Evolutionary conservation across 1,140 invertebrate genomes (phyloP).

Genomic region (Acromyrmex echinatior): DNA sequence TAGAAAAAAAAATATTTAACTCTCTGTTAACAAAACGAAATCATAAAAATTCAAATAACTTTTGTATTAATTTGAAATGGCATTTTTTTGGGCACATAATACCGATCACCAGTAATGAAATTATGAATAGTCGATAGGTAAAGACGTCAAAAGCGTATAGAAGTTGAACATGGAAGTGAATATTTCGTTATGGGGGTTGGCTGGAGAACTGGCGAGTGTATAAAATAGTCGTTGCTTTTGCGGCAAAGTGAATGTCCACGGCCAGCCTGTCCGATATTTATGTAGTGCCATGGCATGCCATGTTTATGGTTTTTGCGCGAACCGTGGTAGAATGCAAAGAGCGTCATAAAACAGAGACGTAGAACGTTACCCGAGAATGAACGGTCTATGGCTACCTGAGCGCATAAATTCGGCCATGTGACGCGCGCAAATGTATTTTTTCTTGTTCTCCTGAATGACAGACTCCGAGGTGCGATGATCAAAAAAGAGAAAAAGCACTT

Average conservation of each 20-base stretch:
- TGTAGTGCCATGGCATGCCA: conserved; percentile 77
- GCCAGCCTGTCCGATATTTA: conserved; percentile 71
- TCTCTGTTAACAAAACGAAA: neutral
- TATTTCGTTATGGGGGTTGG: conserved; percentile 22
- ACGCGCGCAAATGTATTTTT: conserved; percentile 48
- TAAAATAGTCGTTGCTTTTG: conserved; percentile 63
- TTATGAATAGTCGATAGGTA: neutral
- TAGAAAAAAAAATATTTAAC: neutral
- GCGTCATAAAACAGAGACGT: conserved; percentile 80
- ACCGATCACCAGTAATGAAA: neutral
- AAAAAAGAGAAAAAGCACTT: neutral
- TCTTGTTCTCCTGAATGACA: conserved; percentile 10
- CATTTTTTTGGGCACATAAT: neutral
- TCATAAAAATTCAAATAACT: neutral
- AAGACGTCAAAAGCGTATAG: neutral
- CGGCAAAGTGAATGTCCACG: conserved; percentile 72
- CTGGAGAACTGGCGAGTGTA: conserved; percentile 22
- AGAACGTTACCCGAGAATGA: conserved; percentile 77
- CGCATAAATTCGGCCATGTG: conserved; percentile 78
- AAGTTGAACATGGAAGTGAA: conserved; percentile 19
- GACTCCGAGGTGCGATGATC: conserved; percentile 24
- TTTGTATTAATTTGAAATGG: neutral
- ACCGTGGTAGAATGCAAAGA: conserved; percentile 78
- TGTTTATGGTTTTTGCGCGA: conserved; percentile 84
- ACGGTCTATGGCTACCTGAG: conserved; percentile 75